Conservation (phyloP, 2,888 invertebrate genomes). For the Aphidius colemani region DNA sequence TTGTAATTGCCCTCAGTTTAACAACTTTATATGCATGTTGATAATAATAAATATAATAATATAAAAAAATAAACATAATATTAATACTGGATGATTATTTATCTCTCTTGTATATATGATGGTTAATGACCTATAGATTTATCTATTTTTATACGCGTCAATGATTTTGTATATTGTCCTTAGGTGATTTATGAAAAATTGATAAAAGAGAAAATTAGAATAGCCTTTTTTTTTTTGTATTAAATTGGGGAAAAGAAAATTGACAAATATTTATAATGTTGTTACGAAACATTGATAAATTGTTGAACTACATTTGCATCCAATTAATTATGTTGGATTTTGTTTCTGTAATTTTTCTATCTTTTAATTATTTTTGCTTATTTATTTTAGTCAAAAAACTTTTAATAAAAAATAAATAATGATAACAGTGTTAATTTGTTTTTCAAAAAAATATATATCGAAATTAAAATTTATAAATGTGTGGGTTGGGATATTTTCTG, state of each 20-base stretch:
- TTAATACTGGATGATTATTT: constrained; percentile 1
- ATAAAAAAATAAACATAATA: constrained; percentile 12
- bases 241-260: background rate
- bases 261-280: background rate
- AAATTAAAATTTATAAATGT: no score
- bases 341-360: no score
- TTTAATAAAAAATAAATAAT: no score
- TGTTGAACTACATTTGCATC: no score
- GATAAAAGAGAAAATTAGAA: constrained; percentile 3
- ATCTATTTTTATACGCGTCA: constrained; percentile 4
- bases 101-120: background rate
- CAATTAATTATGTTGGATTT: no score
- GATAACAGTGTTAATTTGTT: no score
- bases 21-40: background rate
- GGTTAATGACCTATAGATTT: background rate
- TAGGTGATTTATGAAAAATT: no score
- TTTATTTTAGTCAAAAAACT: no score
- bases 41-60: constrained; percentile 6
- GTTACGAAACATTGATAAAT: background rate
- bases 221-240: background rate
- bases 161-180: background rate
- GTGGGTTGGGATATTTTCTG: no score
- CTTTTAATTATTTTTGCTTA: no score
- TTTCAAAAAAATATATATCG: no score
- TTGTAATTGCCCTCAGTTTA: constrained; percentile 7